Conservation (phyloP, 2,797 vertebrate species). For the Notolepis coatsorum region DNA sequence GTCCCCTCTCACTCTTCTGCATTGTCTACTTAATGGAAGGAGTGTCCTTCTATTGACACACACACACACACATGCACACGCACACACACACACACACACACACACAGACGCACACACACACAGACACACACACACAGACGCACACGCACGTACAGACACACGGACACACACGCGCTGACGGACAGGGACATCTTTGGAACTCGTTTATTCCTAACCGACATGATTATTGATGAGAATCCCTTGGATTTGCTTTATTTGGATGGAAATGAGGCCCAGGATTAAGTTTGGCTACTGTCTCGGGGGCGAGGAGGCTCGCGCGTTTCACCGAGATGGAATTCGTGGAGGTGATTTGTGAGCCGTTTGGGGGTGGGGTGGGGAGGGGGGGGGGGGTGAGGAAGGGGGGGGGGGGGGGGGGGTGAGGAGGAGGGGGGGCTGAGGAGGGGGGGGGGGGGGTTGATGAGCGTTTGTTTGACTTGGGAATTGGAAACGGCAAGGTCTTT, state of each 20-base stretch:
- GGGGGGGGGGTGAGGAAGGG: not conserved
- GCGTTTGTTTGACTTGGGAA: conserved; percentile 82
- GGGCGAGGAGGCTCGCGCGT: conserved; percentile 63
- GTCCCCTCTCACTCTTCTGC: conserved; percentile 59
- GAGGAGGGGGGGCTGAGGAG: not conserved
- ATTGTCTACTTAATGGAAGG: conserved; percentile 74
- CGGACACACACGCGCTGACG: conserved; percentile 25
- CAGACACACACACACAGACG: conserved; percentile 21
- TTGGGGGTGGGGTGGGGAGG: no score
- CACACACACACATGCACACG: conserved; percentile 33
- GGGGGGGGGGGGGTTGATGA: conserved; percentile 63
- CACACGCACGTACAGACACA: not conserved
- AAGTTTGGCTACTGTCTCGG: conserved; percentile 64
- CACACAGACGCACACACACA: conserved; percentile 11
- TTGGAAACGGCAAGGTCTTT: conserved; percentile 71
- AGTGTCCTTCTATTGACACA: conserved; percentile 69
- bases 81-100: not conserved
- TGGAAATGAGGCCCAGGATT: conserved; percentile 81
- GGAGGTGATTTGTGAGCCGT: conserved; percentile 62
- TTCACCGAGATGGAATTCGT: conserved; percentile 72
- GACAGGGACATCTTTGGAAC: conserved; percentile 31
- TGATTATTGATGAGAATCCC: conserved; percentile 71
- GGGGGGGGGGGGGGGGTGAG: conserved; percentile 13
- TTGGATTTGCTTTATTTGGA: conserved; percentile 73
- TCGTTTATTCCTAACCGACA: conserved; percentile 37